Base-by-base conservation (phyloP, 2,113 vertebrate species). In the Chaetops frenatus region DNA sequence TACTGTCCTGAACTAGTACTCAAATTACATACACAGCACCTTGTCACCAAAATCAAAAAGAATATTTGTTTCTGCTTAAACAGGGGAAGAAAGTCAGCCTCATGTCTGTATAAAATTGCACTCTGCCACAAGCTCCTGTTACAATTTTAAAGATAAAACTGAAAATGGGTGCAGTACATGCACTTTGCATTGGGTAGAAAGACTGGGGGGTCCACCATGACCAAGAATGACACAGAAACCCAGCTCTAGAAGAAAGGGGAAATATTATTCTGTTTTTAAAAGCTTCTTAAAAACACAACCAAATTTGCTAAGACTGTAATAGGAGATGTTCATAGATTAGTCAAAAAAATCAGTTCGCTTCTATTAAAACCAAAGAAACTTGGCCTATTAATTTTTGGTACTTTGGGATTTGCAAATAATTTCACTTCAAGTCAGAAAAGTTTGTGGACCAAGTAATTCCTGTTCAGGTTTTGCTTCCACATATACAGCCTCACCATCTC, bases 21-120 rank as follows among this genome's bases (percentile, higher is more conserved):
- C 64, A 42, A 74, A 81, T 25, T 65, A 87, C n/a, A 42, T 1
- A 56, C 67, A 10, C 35, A 31, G 79, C 69, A 60, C 51, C 79
- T 74, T 51, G 61, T 33, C 90, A 83, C 31, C 64, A 56, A 70
- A 86, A 85, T 35, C 62, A 73, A 72, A 53, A 58, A n/a, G 36
- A 83, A 27, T 73, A 78, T 56, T 90, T 88, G 72, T 27, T 92
- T 71, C 72, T 92, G 35, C 42, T 91, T 31, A 66, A 95, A 78
- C 10, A 57, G 56, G 51, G 24, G 6, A 3, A 9, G 29, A 42
- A 72, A 50, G 61, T 20, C 91, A 88, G 44, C 47, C 84, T 78
- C 56, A 27, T 1, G 5, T 19, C 73, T 67, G 45, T 2, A 18
- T 16, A 62, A 58, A 70, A 88, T 4, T 5, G 14, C 20, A 14